Conservation (phyloP, 2,888 invertebrate genomes). For the Drosophila formosana region DNA sequence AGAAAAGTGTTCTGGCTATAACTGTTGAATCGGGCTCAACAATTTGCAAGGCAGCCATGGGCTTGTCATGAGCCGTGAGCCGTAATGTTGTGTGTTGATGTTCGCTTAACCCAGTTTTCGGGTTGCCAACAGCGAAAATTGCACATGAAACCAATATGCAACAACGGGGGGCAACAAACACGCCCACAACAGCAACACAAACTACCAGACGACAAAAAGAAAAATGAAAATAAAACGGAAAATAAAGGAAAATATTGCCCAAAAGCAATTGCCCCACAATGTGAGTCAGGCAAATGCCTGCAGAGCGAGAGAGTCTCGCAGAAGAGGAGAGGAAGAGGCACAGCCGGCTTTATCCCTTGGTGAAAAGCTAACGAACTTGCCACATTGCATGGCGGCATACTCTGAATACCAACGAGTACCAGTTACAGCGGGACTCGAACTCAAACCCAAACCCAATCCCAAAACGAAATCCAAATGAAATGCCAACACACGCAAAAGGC, state of each 20-base stretch:
- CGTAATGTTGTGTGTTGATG: neutral
- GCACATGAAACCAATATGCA: slow-evolving; percentile 33
- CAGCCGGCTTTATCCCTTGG: slow-evolving; percentile 10
- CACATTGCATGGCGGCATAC: slow-evolving; percentile 59
- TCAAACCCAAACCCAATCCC: slow-evolving; percentile 1
- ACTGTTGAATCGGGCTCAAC: slow-evolving; percentile 1
- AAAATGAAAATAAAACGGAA: slow-evolving; percentile 1
- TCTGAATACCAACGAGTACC: slow-evolving; percentile 79
- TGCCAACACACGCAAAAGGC: slow-evolving; percentile 52
- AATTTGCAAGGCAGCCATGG: slow-evolving; percentile 31
- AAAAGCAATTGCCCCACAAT: slow-evolving; percentile 74
- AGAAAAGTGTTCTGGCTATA: neutral
- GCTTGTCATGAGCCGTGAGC: slow-evolving; percentile 23
- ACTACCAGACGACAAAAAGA: slow-evolving; percentile 11
- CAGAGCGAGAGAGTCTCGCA: neutral
- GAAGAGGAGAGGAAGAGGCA: neutral
- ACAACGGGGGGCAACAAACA: slow-evolving; percentile 17
- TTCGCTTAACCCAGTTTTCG: slow-evolving; percentile 32
- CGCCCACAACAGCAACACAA: slow-evolving; percentile 17
- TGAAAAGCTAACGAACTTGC: slow-evolving; percentile 75
- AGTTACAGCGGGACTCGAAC: slow-evolving; percentile 60
- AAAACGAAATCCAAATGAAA: slow-evolving; percentile 37
- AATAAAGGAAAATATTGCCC: slow-evolving; percentile 39
- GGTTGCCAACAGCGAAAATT: slow-evolving; percentile 22
- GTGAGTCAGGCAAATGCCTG: slow-evolving; percentile 49